Percentiles rank a stretch among this genome's conserved stretches.
Evolutionary conservation across 2,888 invertebrate species (phyloP).

Genomic region (Mythimna albipuncta): DNA sequence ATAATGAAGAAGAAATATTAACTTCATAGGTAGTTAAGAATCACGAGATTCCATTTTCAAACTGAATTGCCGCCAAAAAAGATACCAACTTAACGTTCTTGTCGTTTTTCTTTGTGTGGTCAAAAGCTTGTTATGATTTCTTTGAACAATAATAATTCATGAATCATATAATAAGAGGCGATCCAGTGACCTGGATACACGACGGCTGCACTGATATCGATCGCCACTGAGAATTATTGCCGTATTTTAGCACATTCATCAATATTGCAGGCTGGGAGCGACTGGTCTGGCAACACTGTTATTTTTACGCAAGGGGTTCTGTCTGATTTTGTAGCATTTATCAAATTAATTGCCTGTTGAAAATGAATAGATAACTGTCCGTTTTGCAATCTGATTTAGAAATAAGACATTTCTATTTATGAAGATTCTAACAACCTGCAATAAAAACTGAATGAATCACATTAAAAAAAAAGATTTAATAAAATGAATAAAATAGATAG

Average conservation of each 20-base stretch:
- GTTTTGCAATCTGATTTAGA: background rate
- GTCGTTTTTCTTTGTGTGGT: slow-evolving; percentile 34
- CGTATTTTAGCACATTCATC: slow-evolving; percentile 50
- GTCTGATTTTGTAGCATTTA: slow-evolving; percentile 17
- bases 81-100: background rate
- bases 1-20: background rate
- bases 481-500: too few species aligned
- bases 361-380: background rate
- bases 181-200: slow-evolving; percentile 60
- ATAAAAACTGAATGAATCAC: background rate
- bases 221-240: slow-evolving; percentile 49
- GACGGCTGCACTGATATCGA: slow-evolving; percentile 59
- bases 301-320: slow-evolving; percentile 29
- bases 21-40: too few species aligned
- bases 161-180: slow-evolving; percentile 53
- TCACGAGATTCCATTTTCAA: background rate
- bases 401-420: background rate
- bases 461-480: too few species aligned
- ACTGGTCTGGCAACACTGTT: slow-evolving; percentile 23
- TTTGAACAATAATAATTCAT: slow-evolving; percentile 41
- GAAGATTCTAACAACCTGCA: background rate
- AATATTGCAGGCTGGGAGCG: slow-evolving; percentile 41
- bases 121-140: slow-evolving; percentile 36
- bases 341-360: slow-evolving; percentile 8
- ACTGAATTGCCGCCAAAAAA: background rate